These are phyloP conservation scores for Ariolimax columbianus DNA, from an alignment of 2,888 invertebrate genomes.

Conservation along the genomic window DNA sequence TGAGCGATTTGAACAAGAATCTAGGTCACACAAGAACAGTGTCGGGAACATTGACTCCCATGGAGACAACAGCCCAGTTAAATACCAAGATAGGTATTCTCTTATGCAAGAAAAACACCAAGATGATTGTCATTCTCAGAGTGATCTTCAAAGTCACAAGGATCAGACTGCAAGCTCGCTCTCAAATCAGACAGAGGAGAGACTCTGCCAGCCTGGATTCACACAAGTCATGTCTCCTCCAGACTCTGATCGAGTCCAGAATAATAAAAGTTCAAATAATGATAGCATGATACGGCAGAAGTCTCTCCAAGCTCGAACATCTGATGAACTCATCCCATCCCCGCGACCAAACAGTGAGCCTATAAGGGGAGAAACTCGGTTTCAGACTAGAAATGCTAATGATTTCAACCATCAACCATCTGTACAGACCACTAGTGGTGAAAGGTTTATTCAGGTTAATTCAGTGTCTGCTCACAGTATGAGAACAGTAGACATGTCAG, in stretches of 20 bases:
- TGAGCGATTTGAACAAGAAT: slow-evolving; percentile 29
- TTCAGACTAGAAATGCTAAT: neutral
- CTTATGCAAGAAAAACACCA: neutral
- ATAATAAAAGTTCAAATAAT: neutral
- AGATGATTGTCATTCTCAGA: neutral
- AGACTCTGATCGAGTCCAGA: slow-evolving; percentile 1
- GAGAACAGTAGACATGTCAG: neutral
- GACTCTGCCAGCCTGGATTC: neutral
- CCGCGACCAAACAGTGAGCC: slow-evolving; percentile 3
- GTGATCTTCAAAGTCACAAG: neutral
- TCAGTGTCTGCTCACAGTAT: neutral
- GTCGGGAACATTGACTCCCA: neutral
- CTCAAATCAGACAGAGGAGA: neutral
- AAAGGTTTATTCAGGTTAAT: slow-evolving; percentile 13
- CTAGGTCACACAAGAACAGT: slow-evolving; percentile 5
- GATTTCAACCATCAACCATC: slow-evolving; percentile 5
- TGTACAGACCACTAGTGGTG: neutral
- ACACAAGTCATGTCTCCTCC: slow-evolving; percentile 8
- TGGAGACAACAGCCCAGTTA: neutral
- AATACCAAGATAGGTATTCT: neutral
- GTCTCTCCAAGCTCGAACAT: neutral
- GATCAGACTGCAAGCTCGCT: neutral
- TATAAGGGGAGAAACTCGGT: neutral
- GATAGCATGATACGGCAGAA: neutral
- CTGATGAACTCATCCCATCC: neutral